Percentiles rank a stretch among this genome's conserved stretches.
These are phyloP conservation scores for Drosophila ficusphila DNA, from an alignment of 1,140 invertebrate species.

Conservation along the genomic window DNA sequence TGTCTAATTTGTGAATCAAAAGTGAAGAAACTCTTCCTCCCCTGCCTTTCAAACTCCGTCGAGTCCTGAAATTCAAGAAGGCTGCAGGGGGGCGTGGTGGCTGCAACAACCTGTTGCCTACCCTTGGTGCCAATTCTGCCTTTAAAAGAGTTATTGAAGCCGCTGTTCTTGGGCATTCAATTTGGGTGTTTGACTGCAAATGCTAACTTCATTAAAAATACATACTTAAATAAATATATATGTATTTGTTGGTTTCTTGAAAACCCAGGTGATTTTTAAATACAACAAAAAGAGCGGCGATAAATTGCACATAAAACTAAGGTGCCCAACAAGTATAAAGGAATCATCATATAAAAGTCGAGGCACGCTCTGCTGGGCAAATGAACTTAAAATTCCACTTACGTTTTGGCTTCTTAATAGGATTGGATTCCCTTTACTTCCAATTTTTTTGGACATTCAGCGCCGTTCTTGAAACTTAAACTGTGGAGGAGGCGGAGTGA, in stretches of 20 bases:
- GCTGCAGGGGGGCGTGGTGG: conserved; percentile 30
- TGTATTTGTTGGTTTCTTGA: too few relatives aligned
- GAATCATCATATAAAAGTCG: conserved; percentile 47
- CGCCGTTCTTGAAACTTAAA: conserved; percentile 10
- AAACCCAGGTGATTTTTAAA: neutral
- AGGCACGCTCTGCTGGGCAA: conserved; percentile 47
- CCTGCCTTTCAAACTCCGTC: conserved; percentile 28
- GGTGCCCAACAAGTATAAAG: conserved; percentile 8
- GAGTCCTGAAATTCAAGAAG: conserved; percentile 17
- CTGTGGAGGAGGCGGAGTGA: conserved; percentile 5
- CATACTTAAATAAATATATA: too few relatives aligned
- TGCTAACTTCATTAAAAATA: too few relatives aligned
- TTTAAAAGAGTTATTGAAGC: conserved; percentile 76
- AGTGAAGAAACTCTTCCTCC: conserved; percentile 50
- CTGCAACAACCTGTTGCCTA: conserved; percentile 65
- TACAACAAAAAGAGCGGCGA: neutral
- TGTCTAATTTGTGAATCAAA: conserved; percentile 71
- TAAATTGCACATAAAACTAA: neutral
- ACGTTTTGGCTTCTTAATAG: conserved; percentile 71
- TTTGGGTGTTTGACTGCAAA: conserved; percentile 6
- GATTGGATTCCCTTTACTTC: conserved; percentile 70
- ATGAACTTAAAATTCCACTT: conserved; percentile 71
- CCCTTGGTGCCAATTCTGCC: conserved; percentile 12
- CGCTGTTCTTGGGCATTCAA: conserved; percentile 32
- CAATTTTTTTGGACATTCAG: conserved; percentile 1